phyloP scores from a whole-genome alignment of 2,888 invertebrate genomes.

The Lasioglossum malachurum region DNA sequence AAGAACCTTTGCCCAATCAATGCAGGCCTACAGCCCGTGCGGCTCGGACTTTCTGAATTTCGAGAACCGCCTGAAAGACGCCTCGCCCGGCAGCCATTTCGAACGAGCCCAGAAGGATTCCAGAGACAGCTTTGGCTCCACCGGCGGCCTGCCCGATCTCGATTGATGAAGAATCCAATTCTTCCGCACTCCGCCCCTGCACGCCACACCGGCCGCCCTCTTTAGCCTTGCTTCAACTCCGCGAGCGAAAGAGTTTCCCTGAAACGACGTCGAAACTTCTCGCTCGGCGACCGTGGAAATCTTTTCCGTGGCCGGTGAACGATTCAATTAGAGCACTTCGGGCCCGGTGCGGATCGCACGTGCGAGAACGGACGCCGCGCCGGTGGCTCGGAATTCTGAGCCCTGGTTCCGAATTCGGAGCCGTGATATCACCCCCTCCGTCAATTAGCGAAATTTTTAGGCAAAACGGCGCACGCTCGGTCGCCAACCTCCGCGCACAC shows the following conservation, averaged over 20 bases:
- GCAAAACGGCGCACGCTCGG: not conserved
- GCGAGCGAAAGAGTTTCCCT: constrained; percentile 5
- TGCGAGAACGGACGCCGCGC: not conserved
- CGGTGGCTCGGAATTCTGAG: not conserved
- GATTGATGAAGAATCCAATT: constrained; percentile 67
- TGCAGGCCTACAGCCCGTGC: constrained; percentile 74
- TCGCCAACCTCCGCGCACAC: not conserved
- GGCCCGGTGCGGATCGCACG: constrained; percentile 23
- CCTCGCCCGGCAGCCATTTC: constrained; percentile 61
- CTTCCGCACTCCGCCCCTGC: not conserved
- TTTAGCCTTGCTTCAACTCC: constrained; percentile 3
- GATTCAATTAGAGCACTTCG: constrained; percentile 33
- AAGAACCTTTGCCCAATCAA: constrained; percentile 51
- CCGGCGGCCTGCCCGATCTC: constrained; percentile 74
- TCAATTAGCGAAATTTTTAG: constrained; percentile 29
- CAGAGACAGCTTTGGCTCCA: constrained; percentile 66
- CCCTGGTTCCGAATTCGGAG: not conserved
- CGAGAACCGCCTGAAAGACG: constrained; percentile 71
- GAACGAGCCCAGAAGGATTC: constrained; percentile 71
- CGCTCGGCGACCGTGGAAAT: constrained; percentile 15
- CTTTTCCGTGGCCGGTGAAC: constrained; percentile 22
- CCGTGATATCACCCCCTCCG: not conserved
- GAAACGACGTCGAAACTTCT: constrained; percentile 23
- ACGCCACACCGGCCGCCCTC: not conserved
- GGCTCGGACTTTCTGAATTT: constrained; percentile 76